Conservation (phyloP, 2,888 invertebrate genomes). For the Laspeyria flexula region DNA sequence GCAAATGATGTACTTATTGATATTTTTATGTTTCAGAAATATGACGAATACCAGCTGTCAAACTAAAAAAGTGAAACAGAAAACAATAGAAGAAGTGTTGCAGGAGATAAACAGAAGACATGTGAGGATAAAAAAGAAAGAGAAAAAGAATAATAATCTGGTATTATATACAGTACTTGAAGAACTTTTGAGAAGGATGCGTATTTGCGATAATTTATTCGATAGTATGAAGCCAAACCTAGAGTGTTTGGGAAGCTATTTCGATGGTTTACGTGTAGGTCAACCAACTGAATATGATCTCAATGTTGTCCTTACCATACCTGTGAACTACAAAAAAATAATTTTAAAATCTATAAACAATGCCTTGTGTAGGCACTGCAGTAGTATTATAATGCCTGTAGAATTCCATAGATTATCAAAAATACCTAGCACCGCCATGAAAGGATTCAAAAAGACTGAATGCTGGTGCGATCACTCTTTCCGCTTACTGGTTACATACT, state of each 20-base stretch:
- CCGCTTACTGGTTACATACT: constrained; percentile 53
- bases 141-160: constrained; percentile 56
- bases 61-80: constrained; percentile 26
- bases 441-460: constrained; percentile 60
- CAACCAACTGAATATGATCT: constrained; percentile 68
- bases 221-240: constrained; percentile 61
- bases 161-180: constrained; percentile 57
- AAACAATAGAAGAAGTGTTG: constrained; percentile 54
- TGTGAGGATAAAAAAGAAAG: constrained; percentile 56
- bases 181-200: constrained; percentile 56
- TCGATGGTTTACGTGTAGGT: constrained; percentile 66
- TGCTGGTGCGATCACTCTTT: constrained; percentile 60
- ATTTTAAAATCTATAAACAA: constrained; percentile 47
- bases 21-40: constrained; percentile 32
- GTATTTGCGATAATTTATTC: constrained; percentile 54
- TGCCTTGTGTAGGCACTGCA: too few relatives aligned
- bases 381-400: constrained; percentile 62
- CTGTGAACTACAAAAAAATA: constrained; percentile 61
- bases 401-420: constrained; percentile 64
- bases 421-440: constrained; percentile 48
- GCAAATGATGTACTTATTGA: too few relatives aligned
- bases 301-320: constrained; percentile 61
- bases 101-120: constrained; percentile 55
- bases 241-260: constrained; percentile 68
- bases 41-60: constrained; percentile 22